Evolutionary conservation across 2,113 vertebrate genomes (phyloP).

Genomic region (Malaclemys terrapin): DNA sequence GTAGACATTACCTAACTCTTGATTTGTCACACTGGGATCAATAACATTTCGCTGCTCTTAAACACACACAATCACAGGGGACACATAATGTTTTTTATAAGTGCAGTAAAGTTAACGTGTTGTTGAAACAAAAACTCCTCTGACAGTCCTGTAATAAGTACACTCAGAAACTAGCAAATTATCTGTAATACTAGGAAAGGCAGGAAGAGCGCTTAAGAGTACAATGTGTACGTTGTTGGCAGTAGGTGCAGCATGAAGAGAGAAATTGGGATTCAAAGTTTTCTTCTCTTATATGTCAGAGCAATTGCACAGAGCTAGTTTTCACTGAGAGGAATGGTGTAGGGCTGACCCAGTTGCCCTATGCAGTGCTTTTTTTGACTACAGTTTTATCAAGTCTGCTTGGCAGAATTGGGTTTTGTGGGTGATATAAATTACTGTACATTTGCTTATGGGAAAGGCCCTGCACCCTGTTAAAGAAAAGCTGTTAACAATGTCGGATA

Average conservation of each 20-base stretch:
- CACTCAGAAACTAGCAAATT: slow-evolving; percentile 89
- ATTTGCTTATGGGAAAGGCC: slow-evolving; percentile 20
- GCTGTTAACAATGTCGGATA: not conserved
- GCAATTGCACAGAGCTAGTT: slow-evolving; percentile 3
- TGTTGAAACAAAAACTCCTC: slow-evolving; percentile 92
- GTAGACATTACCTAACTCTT: slow-evolving; percentile 92
- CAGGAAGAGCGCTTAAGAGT: slow-evolving; percentile 80
- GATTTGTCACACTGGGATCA: slow-evolving; percentile 92
- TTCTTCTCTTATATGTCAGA: slow-evolving; percentile 40
- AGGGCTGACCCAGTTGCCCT: not conserved
- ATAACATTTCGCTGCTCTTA: slow-evolving; percentile 91
- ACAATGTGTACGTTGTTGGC: slow-evolving; percentile 78
- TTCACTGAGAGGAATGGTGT: slow-evolving; percentile 37
- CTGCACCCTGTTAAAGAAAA: not conserved
- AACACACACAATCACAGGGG: slow-evolving; percentile 87
- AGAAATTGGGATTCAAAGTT: slow-evolving; percentile 66
- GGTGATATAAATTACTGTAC: slow-evolving; percentile 8
- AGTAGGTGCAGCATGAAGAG: slow-evolving; percentile 59
- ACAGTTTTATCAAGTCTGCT: slow-evolving; percentile 45
- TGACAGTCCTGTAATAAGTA: slow-evolving; percentile 90
- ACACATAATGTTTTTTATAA: slow-evolving; percentile 90
- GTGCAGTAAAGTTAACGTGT: slow-evolving; percentile 90
- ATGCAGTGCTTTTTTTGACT: slow-evolving; percentile 15
- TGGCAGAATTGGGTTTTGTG: slow-evolving; percentile 27
- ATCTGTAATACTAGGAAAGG: slow-evolving; percentile 86